These are phyloP conservation scores for Enteromius afrohamiltoni DNA, from an alignment of 2,797 vertebrate genomes.

Conservation along the genomic window DNA sequence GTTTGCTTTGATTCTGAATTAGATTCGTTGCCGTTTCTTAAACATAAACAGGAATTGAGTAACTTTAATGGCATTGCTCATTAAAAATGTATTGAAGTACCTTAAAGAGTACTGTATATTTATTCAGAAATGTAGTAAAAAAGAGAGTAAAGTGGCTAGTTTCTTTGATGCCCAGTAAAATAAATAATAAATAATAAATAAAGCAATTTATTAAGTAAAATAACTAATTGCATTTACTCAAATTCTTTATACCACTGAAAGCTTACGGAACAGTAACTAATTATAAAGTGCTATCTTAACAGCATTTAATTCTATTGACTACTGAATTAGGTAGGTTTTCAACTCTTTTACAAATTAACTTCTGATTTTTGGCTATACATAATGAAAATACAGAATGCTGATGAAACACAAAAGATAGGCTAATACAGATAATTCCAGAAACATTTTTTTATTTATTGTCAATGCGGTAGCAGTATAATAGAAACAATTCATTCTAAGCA, in stretches of 20 bases:
- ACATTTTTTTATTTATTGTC: conserved; percentile 67
- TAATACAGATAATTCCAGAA: conserved; percentile 39
- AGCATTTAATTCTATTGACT: not conserved
- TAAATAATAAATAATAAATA: not conserved
- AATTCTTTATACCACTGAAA: not conserved
- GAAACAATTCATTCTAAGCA: conserved; percentile 63
- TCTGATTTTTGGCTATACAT: not conserved
- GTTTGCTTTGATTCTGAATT: not conserved
- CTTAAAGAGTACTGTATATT: not conserved
- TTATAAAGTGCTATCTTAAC: not conserved
- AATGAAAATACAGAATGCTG: not conserved
- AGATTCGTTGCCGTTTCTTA: not conserved
- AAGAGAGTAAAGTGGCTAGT: not conserved
- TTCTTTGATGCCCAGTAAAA: not conserved
- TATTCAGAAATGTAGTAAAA: too few species aligned
- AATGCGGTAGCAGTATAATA: conserved; percentile 61
- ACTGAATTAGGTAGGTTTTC: not conserved
- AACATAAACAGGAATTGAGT: not conserved
- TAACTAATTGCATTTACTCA: not conserved
- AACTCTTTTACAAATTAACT: not conserved
- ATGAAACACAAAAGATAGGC: conserved; percentile 21
- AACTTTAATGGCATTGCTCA: not conserved
- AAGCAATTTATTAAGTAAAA: not conserved
- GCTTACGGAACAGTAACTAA: not conserved
- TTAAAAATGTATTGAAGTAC: not conserved